Evolutionary conservation across 1,140 invertebrate genomes (phyloP).

Genomic region (Lordiphosa collinella): DNA sequence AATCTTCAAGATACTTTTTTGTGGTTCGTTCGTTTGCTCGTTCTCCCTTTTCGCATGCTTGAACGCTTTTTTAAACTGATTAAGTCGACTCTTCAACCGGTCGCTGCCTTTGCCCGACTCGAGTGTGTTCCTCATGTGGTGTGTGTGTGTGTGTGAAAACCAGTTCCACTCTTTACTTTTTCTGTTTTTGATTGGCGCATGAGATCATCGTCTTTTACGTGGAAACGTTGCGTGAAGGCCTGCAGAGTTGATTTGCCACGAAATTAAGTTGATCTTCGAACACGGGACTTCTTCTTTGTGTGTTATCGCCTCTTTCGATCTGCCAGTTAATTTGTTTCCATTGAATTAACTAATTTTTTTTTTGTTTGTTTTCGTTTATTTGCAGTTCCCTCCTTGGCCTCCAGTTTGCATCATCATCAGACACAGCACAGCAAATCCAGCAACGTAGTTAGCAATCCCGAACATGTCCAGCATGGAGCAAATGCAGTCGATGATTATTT

Average conservation of each 20-base stretch:
- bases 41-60: conserved; percentile 59
- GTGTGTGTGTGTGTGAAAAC: conserved; percentile 46
- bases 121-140: conserved; percentile 28
- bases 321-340: conserved; percentile 70
- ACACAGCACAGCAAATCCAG: conserved; percentile 57
- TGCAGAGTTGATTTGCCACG: conserved; percentile 70
- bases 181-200: conserved; percentile 56
- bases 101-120: conserved; percentile 2
- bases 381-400: conserved; percentile 76
- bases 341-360: conserved; percentile 5
- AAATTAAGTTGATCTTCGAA: conserved; percentile 69
- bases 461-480: conserved; percentile 32
- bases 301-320: conserved; percentile 56
- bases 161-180: conserved; percentile 36
- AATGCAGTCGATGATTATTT: conserved; percentile 78
- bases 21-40: conserved; percentile 2
- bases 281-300: conserved; percentile 15
- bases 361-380: not conserved
- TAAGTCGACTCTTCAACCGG: conserved; percentile 71
- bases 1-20: conserved; percentile 53
- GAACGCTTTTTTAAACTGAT: conserved; percentile 76
- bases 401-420: conserved; percentile 69
- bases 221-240: conserved; percentile 71
- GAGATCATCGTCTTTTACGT: conserved; percentile 73
- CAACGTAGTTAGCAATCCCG: conserved; percentile 36